Percentiles rank a stretch among this genome's conserved stretches.
Evolutionary conservation across 2,797 vertebrate genomes (phyloP).

Genomic region (Anas georgica): DNA sequence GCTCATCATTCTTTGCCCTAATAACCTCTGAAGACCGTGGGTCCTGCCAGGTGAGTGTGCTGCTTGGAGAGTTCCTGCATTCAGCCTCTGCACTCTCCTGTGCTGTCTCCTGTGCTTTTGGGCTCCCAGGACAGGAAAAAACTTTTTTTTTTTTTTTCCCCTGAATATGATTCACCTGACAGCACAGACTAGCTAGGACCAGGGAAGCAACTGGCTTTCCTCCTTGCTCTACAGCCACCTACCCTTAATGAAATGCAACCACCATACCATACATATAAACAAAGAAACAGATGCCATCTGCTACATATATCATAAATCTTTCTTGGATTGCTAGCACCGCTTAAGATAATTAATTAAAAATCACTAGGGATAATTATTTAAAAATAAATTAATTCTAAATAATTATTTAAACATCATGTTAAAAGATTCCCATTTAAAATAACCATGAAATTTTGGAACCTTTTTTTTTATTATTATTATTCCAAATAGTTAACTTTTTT

Average conservation of each 20-base stretch:
- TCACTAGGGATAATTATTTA: not conserved
- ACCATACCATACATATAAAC: not conserved
- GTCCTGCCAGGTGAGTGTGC: not conserved
- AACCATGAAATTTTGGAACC: not conserved
- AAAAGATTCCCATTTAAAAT: not conserved
- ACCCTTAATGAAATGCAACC: not conserved
- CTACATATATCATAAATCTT: not conserved
- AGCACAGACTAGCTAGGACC: not conserved
- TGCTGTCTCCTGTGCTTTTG: not conserved
- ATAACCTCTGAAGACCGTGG: fast-evolving
- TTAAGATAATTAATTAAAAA: slow-evolving; percentile 12
- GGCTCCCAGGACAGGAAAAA: not conserved
- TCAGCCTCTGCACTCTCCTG: not conserved
- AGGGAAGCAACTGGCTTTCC: not conserved
- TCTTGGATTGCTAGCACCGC: not conserved
- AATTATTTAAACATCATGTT: not conserved
- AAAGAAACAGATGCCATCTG: slow-evolving; percentile 1
- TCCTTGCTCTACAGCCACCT: not conserved
- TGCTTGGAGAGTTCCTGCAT: not conserved
- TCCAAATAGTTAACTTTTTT: not conserved
- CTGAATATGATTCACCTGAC: not conserved
- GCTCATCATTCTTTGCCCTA: not conserved
- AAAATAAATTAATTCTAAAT: slow-evolving; percentile 2
- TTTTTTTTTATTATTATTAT: not conserved
- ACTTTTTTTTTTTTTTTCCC: not conserved